These are phyloP conservation scores for Anthoscopus minutus DNA, from an alignment of 2,113 vertebrate genomes.

Conservation along the genomic window DNA sequence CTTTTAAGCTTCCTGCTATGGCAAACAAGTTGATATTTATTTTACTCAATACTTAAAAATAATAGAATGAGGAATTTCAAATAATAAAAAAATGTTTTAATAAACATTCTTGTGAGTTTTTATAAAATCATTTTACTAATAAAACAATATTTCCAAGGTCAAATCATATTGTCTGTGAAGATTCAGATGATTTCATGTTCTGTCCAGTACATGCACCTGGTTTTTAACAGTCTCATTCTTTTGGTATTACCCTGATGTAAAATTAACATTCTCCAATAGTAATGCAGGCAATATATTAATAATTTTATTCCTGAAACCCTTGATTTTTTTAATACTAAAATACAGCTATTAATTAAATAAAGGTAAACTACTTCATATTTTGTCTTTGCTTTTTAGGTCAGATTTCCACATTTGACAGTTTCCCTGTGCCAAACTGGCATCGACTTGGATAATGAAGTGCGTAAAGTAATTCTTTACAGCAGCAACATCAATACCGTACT, in stretches of 20 bases:
- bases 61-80: neutral
- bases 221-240: neutral
- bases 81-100: neutral
- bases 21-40: neutral
- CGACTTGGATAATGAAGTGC: constrained; percentile 33
- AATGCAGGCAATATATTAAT: neutral
- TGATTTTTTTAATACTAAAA: neutral
- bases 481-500: neutral
- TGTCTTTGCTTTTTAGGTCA: constrained; percentile 4
- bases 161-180: neutral
- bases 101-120: neutral
- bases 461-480: neutral
- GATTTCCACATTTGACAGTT: neutral
- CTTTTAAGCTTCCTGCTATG: neutral
- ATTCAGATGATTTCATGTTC: neutral
- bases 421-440: neutral
- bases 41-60: neutral
- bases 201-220: neutral
- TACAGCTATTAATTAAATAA: constrained; percentile 3
- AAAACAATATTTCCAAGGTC: neutral
- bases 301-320: neutral
- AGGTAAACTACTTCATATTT: neutral
- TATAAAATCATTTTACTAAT: neutral
- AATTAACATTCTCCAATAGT: neutral
- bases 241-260: neutral